These are phyloP conservation scores for Pteropus alecto DNA, from an alignment of 2,113 vertebrate genomes.

Conservation along the genomic window DNA sequence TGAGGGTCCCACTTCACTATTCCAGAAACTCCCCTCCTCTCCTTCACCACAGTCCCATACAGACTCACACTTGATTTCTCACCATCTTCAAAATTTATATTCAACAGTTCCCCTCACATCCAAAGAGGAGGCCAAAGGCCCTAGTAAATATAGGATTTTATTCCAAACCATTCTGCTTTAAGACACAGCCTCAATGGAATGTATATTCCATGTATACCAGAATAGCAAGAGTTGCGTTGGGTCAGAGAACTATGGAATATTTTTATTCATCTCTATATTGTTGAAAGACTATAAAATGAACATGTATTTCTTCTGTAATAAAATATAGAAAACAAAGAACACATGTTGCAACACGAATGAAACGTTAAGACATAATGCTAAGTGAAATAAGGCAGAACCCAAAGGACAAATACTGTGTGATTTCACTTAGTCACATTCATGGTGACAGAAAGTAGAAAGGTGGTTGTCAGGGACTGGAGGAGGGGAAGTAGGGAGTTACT, in stretches of 20 bases:
- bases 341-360: no score
- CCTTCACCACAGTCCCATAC: not conserved
- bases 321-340: not conserved
- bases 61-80: not conserved
- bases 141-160: not conserved
- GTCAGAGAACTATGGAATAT: no score
- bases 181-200: not conserved
- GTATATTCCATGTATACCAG: no score
- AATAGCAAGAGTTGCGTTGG: fast-evolving
- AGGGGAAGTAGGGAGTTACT: no score
- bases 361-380: not conserved
- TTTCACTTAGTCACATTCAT: not conserved
- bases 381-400: not conserved
- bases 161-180: not conserved
- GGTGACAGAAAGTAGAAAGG: not conserved
- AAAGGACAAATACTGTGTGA: not conserved
- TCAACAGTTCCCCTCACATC: not conserved
- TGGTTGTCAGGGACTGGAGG: not conserved
- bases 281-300: not conserved
- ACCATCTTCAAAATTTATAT: not conserved
- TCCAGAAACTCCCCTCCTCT: not conserved
- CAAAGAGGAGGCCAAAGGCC: not conserved
- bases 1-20: not conserved
- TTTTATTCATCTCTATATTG: not conserved
- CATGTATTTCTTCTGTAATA: not conserved